These are phyloP conservation scores for Tychaedon coryphoeus DNA, from an alignment of 2,113 vertebrate species.

Conservation along the genomic window DNA sequence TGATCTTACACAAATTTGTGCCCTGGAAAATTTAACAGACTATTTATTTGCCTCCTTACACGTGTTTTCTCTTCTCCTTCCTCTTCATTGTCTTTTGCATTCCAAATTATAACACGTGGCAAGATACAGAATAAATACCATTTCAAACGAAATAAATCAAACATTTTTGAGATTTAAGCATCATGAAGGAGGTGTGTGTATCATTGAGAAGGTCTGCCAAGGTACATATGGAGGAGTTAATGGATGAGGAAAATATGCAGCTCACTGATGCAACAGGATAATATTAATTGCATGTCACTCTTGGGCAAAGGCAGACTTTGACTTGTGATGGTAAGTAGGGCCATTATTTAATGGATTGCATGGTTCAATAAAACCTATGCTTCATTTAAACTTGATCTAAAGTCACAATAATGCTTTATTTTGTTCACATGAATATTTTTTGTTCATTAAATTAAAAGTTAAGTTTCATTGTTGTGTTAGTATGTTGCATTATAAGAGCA, in stretches of 20 bases:
- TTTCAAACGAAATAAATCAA: background rate
- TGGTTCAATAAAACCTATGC: background rate
- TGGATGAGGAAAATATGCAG: background rate
- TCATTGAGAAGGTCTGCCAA: background rate
- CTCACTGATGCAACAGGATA: background rate
- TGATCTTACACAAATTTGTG: background rate
- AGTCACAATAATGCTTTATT: background rate
- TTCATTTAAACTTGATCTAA: background rate
- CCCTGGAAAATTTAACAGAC: background rate
- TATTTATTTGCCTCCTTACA: background rate
- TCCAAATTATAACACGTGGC: rapidly evolving
- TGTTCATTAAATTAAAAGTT: background rate
- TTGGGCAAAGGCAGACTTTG: background rate
- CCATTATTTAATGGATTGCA: background rate
- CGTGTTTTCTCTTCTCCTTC: background rate
- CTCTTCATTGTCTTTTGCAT: background rate
- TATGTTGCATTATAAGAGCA: background rate
- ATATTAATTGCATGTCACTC: background rate
- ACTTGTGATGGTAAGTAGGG: background rate
- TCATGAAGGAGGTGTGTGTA: background rate
- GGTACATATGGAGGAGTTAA: rapidly evolving
- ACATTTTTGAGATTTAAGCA: background rate
- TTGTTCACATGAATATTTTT: background rate
- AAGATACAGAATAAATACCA: background rate
- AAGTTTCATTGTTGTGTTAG: background rate